Evolutionary conservation across 2,113 vertebrate species (phyloP).

Genomic region (Zapornia atra): DNA sequence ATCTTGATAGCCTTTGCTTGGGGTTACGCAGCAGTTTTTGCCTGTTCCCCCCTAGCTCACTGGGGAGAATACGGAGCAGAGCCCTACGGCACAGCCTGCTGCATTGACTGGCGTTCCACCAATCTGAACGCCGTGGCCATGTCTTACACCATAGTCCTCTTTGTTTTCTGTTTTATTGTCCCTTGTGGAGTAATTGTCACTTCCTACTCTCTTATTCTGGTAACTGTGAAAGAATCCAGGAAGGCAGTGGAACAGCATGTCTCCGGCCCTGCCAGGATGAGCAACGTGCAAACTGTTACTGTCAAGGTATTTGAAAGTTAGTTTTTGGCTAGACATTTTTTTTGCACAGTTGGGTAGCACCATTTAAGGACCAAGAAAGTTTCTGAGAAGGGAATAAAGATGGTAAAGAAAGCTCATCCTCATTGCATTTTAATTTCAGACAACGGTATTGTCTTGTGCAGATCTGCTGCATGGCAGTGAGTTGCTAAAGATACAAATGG

Average conservation of each 20-base stretch:
- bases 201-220: slow-evolving; percentile 78
- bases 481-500: neutral
- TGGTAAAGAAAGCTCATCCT: neutral
- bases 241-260: slow-evolving; percentile 76
- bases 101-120: slow-evolving; percentile 79
- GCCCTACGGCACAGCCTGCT: slow-evolving; percentile 84
- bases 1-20: slow-evolving; percentile 75
- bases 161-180: slow-evolving; percentile 80
- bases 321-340: neutral
- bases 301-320: slow-evolving; percentile 75
- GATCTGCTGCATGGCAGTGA: neutral
- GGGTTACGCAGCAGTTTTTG: slow-evolving; percentile 78
- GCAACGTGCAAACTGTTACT: slow-evolving; percentile 74
- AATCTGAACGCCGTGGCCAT: slow-evolving; percentile 62
- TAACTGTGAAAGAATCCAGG: slow-evolving; percentile 74
- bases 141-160: slow-evolving; percentile 76
- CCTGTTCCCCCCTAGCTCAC: slow-evolving; percentile 75
- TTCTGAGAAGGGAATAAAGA: neutral
- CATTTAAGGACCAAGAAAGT: neutral
- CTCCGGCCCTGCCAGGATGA: slow-evolving; percentile 55
- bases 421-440: neutral
- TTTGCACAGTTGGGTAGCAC: neutral
- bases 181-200: slow-evolving; percentile 76
- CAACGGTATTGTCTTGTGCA: neutral
- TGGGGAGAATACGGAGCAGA: slow-evolving; percentile 81